phyloP scores from a whole-genome alignment of 2,797 vertebrate genomes.

The Anguilla marmorata region DNA sequence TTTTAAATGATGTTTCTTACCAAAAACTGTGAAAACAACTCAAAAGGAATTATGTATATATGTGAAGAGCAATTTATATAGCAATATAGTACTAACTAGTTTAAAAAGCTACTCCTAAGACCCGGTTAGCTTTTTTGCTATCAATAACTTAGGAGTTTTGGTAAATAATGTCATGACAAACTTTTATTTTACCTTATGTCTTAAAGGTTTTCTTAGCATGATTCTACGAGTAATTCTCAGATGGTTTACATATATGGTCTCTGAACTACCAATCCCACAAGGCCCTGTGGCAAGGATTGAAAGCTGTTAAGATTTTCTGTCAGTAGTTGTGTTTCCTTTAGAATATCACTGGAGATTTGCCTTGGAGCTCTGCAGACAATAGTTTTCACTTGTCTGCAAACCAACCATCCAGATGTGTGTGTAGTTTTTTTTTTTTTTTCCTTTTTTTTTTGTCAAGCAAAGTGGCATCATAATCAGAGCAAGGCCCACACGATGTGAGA shows the following conservation, averaged over 20 bases:
- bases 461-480: too few species aligned
- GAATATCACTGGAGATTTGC: not conserved
- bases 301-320: not conserved
- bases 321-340: not conserved
- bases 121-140: not conserved
- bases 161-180: too few species aligned
- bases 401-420: not conserved
- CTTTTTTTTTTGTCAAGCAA: not conserved
- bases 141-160: too few species aligned
- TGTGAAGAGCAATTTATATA: not conserved
- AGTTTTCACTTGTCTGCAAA: not conserved
- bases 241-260: not conserved
- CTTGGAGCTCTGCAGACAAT: not conserved
- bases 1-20: not conserved
- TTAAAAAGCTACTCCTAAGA: too few species aligned
- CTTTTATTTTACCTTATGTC: not conserved
- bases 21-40: not conserved
- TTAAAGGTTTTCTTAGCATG: not conserved
- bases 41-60: not conserved
- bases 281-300: not conserved
- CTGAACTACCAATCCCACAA: slow-evolving; percentile 5
- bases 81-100: too few species aligned
- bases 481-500: too few species aligned
- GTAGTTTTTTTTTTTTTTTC: not conserved
- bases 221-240: not conserved